Evolutionary conservation across 1,140 invertebrate genomes (phyloP), one percentile per base, ranked within the genome.

Genomic region (Archivesica marissinica): DNA sequence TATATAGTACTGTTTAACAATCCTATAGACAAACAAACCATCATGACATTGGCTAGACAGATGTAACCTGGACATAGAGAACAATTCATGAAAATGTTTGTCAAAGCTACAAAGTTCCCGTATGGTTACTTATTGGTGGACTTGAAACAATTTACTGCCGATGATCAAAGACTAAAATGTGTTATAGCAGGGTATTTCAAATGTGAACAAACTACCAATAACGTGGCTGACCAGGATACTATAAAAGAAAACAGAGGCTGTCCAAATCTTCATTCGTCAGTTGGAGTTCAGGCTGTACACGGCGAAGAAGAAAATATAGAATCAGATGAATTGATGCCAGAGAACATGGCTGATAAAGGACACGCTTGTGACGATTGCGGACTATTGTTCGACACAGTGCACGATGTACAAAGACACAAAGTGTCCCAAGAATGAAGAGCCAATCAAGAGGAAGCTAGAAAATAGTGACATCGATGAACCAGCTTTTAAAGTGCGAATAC

Each of bases 291-390:
- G 47, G 47, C 68, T 47, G n/a, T 44, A 7, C 68, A 74, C 41
- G 47, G 13, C 68, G 41, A 4, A 25, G 41, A 44, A 28, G 3
- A 74, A 3, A 15, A 11, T 13, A 13, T 20, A 41, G 61, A 50
- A 44, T n/a, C n/a, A n/a, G n/a, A n/a, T n/a, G n/a, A n/a, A n/a
- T n/a, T n/a, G n/a, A n/a, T n/a, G n/a, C n/a, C n/a, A n/a, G n/a
- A n/a, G n/a, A 44, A 9, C 17, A 44, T 44, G 41, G 41, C 41
- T 9, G 41, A 44, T 9, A 44, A 70, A 13, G 66, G 66, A 23
- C 33, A 74, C 6, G n/a, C 68, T 50, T 44, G 68, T 44, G 68
- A 74, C n/a, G 68, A 74, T 30, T 74, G 68, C 47, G 68, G 68
- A 41, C 38, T 74, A 17, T 44, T 74, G 28, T 74, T 74, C 47